Percentiles rank a stretch among this genome's conserved stretches.
These are phyloP conservation scores for Chiloscyllium plagiosum DNA, from an alignment of 2,113 vertebrate species.

Conservation along the genomic window DNA sequence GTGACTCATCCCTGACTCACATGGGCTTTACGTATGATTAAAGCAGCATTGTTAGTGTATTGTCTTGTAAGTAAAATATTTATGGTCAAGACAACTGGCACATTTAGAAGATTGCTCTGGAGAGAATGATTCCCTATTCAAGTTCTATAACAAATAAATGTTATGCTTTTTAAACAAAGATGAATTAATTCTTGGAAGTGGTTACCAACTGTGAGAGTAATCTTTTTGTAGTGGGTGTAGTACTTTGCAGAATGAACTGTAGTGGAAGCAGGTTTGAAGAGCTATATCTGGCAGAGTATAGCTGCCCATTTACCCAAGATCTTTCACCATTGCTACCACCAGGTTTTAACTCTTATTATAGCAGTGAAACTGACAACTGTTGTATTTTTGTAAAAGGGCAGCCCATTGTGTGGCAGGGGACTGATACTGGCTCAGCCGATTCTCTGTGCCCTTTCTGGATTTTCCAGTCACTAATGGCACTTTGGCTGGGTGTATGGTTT, in stretches of 20 bases:
- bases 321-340: neutral
- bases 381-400: no score
- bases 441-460: neutral
- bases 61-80: neutral
- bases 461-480: neutral
- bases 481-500: neutral
- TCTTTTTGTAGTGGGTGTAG: neutral
- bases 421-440: neutral
- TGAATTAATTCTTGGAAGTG: neutral
- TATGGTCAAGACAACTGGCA: neutral
- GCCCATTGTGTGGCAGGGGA: neutral
- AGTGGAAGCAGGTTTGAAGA: neutral
- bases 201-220: neutral
- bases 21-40: neutral
- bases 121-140: neutral
- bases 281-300: neutral
- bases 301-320: neutral
- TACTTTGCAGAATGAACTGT: neutral
- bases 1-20: neutral
- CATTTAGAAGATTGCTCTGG: neutral
- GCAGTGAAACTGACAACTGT: neutral
- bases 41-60: neutral
- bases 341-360: no score
- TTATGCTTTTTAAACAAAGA: neutral
- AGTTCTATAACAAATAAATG: neutral